Evolutionary conservation across 2,113 vertebrate genomes (phyloP).

Genomic region (Burhinus oedicnemus): DNA sequence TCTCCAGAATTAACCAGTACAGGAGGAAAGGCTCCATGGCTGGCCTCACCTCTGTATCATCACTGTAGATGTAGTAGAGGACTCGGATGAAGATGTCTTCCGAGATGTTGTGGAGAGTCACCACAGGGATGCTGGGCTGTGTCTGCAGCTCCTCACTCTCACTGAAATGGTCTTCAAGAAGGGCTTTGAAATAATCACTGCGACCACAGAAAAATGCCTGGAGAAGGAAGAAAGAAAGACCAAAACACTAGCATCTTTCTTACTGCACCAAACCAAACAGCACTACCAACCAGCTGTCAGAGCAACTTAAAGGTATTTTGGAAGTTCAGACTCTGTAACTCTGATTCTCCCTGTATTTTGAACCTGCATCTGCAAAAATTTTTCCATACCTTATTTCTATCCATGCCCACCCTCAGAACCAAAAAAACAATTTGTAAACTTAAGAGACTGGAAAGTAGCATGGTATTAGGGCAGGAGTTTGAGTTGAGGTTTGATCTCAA

Average conservation of each 20-base stretch:
- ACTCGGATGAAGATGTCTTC: conserved; percentile 89
- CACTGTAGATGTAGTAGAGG: conserved; percentile 93
- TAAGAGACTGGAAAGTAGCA: not conserved
- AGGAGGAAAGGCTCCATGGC: not conserved
- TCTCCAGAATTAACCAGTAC: not conserved
- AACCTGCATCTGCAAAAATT: not conserved
- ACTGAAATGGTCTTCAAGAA: conserved; percentile 93
- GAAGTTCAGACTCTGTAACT: not conserved
- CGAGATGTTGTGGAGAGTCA: conserved; percentile 89
- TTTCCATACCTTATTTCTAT: not conserved
- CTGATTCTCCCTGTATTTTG: not conserved
- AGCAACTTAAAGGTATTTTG: not conserved
- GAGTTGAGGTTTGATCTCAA: not conserved
- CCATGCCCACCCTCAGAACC: not conserved
- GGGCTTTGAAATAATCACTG: conserved; percentile 96
- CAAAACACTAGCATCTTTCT: not conserved
- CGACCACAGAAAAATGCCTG: conserved; percentile 97
- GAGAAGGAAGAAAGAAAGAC: not conserved
- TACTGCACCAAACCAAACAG: not conserved
- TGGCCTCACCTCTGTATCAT: conserved; percentile 87
- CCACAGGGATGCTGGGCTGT: conserved; percentile 86
- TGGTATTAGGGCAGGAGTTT: not conserved
- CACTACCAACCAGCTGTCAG: not conserved
- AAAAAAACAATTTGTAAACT: not conserved
- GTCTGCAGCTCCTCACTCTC: conserved; percentile 87